phyloP scores from a whole-genome alignment of 2,113 vertebrate species.

The Lutjanus erythropterus region DNA sequence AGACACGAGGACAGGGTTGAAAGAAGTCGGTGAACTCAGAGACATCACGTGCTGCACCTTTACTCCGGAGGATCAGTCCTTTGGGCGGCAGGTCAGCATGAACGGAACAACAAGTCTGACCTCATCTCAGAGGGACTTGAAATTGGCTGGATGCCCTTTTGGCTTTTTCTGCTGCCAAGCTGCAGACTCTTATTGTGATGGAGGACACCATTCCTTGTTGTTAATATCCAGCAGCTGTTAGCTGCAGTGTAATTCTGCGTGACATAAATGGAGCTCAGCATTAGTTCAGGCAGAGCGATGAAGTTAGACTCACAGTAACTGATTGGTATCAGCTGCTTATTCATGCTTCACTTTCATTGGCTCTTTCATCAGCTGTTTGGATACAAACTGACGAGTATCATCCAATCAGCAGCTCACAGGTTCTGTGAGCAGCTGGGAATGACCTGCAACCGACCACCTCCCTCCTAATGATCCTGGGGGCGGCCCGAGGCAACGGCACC shows the following conservation, averaged over 20 bases:
- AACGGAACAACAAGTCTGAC: not conserved
- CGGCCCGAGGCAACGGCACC: not conserved
- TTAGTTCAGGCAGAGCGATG: not conserved
- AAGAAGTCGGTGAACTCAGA: not conserved
- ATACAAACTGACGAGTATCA: not conserved
- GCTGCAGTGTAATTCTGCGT: not conserved
- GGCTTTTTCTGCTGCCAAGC: not conserved
- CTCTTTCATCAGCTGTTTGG: conserved; percentile 13
- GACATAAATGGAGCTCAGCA: not conserved
- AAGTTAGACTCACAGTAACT: not conserved
- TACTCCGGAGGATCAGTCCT: not conserved
- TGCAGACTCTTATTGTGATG: not conserved
- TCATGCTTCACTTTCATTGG: not conserved
- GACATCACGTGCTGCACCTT: not conserved
- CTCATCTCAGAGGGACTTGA: not conserved
- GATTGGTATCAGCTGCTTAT: not conserved
- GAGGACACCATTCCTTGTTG: not conserved
- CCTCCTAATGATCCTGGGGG: not conserved
- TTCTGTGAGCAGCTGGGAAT: not conserved
- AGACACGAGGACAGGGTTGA: not conserved
- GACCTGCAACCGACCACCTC: not conserved
- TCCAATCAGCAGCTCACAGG: not conserved
- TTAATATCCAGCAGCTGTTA: not conserved
- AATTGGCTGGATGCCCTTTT: not conserved
- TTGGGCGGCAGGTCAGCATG: not conserved